Percentiles rank a stretch among this genome's conserved stretches.
phyloP scores from a whole-genome alignment of 2,113 vertebrate species.

The Spermophilus dauricus region DNA sequence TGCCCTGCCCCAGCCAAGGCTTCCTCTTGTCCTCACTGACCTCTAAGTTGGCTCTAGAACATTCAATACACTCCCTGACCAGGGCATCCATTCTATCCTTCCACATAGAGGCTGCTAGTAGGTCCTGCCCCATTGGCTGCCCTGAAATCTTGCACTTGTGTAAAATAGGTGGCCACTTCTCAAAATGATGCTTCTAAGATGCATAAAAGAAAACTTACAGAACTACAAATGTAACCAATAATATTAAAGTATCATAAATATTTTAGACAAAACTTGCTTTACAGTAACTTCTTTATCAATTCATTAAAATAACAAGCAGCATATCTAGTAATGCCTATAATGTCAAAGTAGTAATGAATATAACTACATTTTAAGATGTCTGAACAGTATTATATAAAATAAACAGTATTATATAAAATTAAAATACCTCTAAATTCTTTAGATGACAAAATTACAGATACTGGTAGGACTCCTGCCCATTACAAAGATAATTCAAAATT shows the following conservation, averaged over 20 bases:
- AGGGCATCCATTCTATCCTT: not conserved
- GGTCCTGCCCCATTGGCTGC: accelerated
- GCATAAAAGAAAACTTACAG: not conserved
- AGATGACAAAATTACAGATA: not conserved
- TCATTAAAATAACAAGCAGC: not conserved
- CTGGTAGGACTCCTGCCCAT: not conserved
- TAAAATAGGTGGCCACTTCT: not conserved
- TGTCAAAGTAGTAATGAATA: not conserved
- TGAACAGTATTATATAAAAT: not conserved
- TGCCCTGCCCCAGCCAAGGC: not conserved
- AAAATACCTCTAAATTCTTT: not conserved
- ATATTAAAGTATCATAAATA: not conserved
- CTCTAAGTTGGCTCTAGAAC: not conserved
- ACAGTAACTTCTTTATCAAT: not conserved
- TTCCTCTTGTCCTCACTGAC: too few relatives aligned
- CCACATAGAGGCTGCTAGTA: accelerated
- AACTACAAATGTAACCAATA: not conserved
- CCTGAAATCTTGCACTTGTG: not conserved
- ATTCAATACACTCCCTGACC: not conserved
- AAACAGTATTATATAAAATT: not conserved
- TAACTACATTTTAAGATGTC: not conserved
- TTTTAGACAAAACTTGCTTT: not conserved
- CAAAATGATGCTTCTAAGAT: not conserved
- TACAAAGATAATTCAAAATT: not conserved
- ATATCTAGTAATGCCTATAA: not conserved